Percentiles rank a stretch among this genome's conserved stretches.
These are phyloP conservation scores for Acanthococcus lagerstroemiae DNA, from an alignment of 2,888 invertebrate genomes.

Conservation along the genomic window DNA sequence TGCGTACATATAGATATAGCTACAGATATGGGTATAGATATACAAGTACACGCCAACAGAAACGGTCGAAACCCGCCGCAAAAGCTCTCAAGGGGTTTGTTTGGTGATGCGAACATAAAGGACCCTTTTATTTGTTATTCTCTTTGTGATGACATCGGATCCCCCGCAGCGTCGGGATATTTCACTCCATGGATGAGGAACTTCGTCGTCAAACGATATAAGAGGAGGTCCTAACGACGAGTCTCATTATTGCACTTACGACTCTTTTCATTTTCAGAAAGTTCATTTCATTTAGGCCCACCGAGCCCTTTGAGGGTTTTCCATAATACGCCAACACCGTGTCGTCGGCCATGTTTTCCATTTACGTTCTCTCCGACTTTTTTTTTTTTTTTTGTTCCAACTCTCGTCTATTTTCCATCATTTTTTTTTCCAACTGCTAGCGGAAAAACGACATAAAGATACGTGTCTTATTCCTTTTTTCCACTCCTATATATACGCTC, in stretches of 20 bases:
- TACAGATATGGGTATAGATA: too few species aligned
- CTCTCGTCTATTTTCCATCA: too few species aligned
- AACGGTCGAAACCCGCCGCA: constrained; percentile 28
- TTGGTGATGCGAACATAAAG: constrained; percentile 23
- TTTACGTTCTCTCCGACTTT: neutral
- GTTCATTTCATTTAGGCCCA: constrained; percentile 25
- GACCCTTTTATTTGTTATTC: constrained; percentile 25
- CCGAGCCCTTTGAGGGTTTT: constrained; percentile 25
- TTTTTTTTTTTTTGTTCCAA: neutral
- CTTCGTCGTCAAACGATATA: constrained; percentile 16
- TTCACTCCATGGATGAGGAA: constrained; percentile 15
- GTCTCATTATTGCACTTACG: constrained; percentile 27
- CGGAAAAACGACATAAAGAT: too few species aligned
- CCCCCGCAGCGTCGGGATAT: constrained; percentile 25
- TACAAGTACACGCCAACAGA: constrained; percentile 5
- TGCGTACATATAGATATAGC: too few species aligned
- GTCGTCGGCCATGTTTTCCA: constrained; percentile 27
- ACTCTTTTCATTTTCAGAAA: constrained; percentile 21
- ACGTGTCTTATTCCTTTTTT: too few species aligned
- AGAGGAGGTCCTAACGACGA: constrained; percentile 22
- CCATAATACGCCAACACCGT: constrained; percentile 20
- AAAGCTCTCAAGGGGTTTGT: constrained; percentile 31
- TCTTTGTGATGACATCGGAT: constrained; percentile 29
- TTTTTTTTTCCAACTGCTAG: too few species aligned
- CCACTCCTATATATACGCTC: too few species aligned